Evolutionary conservation across 2,113 vertebrate species (phyloP), one percentile per base, ranked within the genome.

Genomic region (Paramisgurnus dabryanus): DNA sequence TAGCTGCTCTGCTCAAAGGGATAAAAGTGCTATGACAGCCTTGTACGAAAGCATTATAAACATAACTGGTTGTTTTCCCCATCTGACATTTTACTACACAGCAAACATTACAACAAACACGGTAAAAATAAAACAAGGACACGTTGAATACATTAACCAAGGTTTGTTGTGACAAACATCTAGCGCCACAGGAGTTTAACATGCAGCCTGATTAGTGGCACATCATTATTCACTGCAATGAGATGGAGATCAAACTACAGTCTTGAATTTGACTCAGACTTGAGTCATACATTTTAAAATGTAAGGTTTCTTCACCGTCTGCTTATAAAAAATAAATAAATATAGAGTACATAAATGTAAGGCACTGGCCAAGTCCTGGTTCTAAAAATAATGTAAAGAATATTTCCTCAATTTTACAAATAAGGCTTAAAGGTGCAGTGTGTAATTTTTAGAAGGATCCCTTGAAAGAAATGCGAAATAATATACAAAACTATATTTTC

Each of bases 41-140:
- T 40, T 58, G 49, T 11, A 47, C 1, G 15, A 68, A 43, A 76
- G 22, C 40, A 76, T 8, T 76, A 17, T 58, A 65, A 65, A 27
- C 47, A 70, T 61, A 18, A 15, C 49, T 68, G 18, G 7, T 3
- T 75, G 67, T 58, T 58, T 79, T 78, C 63, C 66, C 76, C 65
- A 39, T 8, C 68, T 27, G 3, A 55, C 53, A n/a, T 79, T n/a
- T 70, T 13, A 13, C 43, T 58, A 18, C n/a, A 58, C 17, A 50
- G 45, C 50, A 47, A 39, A 55, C 41, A 53, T 10, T 53, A 12
- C 22, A 71, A 50, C 34, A n/a, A 58, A 72, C 53, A 72, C 18
- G 4, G 53, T 58, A 18, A 70, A 55, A 55, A 34, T 34, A 70
- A 58, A 39, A 71, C 50, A 55, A 13, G 3, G 27, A 5, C 34